A percentile compares a stretch with the other conserved stretches of the same genome.
phyloP scores from a whole-genome alignment of 2,113 vertebrate genomes.

The Poeciliopsis occidentalis region DNA sequence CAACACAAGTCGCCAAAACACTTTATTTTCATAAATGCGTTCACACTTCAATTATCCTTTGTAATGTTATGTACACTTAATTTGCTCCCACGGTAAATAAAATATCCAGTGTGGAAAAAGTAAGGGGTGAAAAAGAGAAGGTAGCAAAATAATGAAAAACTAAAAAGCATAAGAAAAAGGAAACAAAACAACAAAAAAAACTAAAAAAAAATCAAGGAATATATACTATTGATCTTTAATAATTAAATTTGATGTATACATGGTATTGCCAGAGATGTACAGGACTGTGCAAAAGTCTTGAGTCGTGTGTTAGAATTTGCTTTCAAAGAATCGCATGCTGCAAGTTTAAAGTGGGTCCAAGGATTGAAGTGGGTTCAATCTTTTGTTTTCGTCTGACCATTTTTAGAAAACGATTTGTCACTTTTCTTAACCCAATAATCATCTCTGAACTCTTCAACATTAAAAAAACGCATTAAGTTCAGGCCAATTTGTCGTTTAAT shows the following conservation, averaged over 20 bases:
- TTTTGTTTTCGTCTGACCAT: too few species aligned
- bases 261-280: constrained; percentile 52
- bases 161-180: constrained; percentile 64
- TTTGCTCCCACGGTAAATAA: constrained; percentile 72
- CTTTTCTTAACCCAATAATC: not conserved
- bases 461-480: too few species aligned
- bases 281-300: not conserved
- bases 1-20: constrained; percentile 40
- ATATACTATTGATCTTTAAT: constrained; percentile 38
- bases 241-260: constrained; percentile 38
- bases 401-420: not conserved
- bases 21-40: constrained; percentile 77
- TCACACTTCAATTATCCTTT: constrained; percentile 70
- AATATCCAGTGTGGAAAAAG: constrained; percentile 56
- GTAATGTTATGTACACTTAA: constrained; percentile 81
- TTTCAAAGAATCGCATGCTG: not conserved
- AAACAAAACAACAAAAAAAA: not conserved
- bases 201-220: constrained; percentile 16
- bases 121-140: constrained; percentile 38
- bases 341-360: not conserved
- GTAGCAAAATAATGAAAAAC: constrained; percentile 40
- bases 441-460: not conserved
- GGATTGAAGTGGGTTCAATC: too few species aligned
- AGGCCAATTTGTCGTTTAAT: not conserved
- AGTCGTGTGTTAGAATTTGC: not conserved